Base-by-base conservation (phyloP, 2,113 vertebrate species). In the Lepisosteus osseus region DNA sequence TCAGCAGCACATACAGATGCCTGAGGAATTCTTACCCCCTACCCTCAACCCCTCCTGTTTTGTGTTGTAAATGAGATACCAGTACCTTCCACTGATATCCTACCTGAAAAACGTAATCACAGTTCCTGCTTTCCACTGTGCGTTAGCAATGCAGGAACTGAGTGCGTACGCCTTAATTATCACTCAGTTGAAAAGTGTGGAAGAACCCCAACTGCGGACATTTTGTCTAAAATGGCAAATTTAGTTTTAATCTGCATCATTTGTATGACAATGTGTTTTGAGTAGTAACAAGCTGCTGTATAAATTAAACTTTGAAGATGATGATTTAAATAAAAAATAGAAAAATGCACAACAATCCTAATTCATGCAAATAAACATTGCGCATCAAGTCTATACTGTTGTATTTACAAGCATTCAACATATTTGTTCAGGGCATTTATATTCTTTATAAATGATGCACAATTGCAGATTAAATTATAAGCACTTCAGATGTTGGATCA, bases 221-320 rank as follows among this genome's bases (percentile, higher is more conserved):
- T 59, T 59, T 59, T 59, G 56, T 59, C 56, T 59, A 59, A 59
- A 59, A n/a, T 59, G 56, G 56, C 13, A 59, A 59, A 59, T 59
- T 59, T 0, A 12, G 11, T 12, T 59, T 12, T 14, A n/a, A 14
- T 59, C 56, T 59, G 3, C 1, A 59, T 59, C n/a, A 59, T 59
- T n/a, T 59, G n/a, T 59, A 59, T 59, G n/a, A n/a, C 6, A 6
- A 59, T 59, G n/a, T 59, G n/a, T 59, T 59, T 4, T 59, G 56
- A 59, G 56, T 59, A 59, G 2, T 12, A 59, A 59, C 7, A 13
- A 8, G 4, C 1, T 3, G 56, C 13, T 12, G 13, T 8, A n/a
- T 59, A 59, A 14, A 59, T 59, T 59, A 12, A 59, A 13, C n/a
- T 11, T 59, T 59, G 3, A 59, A 59, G 56, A 4, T 13, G 7